Evolutionary conservation across 2,888 invertebrate genomes (phyloP), one percentile per base, ranked within the genome.

Genomic region (Xylocampa areola): DNA sequence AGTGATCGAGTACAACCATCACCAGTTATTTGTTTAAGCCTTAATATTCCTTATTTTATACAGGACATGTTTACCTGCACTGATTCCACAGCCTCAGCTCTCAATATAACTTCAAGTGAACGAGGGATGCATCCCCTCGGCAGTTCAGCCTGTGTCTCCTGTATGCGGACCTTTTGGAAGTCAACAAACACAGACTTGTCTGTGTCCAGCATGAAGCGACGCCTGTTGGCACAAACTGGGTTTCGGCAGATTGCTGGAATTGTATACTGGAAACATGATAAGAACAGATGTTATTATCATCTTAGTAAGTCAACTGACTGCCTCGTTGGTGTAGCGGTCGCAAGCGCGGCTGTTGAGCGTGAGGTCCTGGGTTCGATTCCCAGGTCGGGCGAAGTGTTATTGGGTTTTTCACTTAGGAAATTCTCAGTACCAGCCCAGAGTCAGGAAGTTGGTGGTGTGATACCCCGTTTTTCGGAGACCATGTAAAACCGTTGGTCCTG

Each of bases 81-180:
- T 17, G 96, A 96, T 91, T 99, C 99, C 0, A 99, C 99, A 76
- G 97, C 96, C 90, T 99, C 99, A 0, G 98, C 98, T 69, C 99
- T 95, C 45, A 99, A 91, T 73, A 99, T 96, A 27, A 99, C 96
- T 91, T 99, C 99, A 35, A 99, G 96, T 57, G 98, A 98, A 30
- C 99, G 95, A 0, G 99, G 99, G 78, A 99, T 99, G 81, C 98
- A 98, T 2, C 99, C 99, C 37, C 99, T 94, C 0, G 99, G 99
- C 25, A 99, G 91, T 87, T 99, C 99, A 0, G 98, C 96, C 88
- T 99, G 99, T 0, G 98, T 98, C 92, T 99, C 99, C 88, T 99
- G 99, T 69, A 99, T 97, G 50, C 99, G 95, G 2, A 98, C 97
- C 94, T 99, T 99, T 94, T 99, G 99, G 87, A 99, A 99, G 91